Percentiles rank a stretch among this genome's conserved stretches.
Conservation (phyloP, 2,113 vertebrate genomes). For the Strix aluco region DNA sequence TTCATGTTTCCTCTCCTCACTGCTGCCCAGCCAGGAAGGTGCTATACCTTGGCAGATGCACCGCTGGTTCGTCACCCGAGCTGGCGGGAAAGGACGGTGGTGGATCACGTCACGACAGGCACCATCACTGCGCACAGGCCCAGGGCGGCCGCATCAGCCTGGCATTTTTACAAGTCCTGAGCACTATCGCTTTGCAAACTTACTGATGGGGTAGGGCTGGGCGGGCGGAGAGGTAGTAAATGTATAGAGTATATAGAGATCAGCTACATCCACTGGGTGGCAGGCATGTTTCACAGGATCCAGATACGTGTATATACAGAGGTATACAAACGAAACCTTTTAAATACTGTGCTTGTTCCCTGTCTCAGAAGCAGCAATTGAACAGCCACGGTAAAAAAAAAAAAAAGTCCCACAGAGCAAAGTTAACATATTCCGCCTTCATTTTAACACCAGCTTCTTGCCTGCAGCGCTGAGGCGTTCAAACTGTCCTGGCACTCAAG, state of each 20-base stretch:
- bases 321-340: not conserved
- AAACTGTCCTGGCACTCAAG: fast-evolving
- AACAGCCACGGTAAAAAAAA: not conserved
- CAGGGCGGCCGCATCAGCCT: fast-evolving
- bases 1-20: not conserved
- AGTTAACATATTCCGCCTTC: not conserved
- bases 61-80: not conserved
- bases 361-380: not conserved
- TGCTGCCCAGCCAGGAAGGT: not conserved
- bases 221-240: not conserved
- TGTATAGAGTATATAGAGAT: not conserved
- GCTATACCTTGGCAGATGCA: not conserved
- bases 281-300: constrained; percentile 5
- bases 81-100: fast-evolving
- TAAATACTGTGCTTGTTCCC: not conserved
- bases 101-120: fast-evolving
- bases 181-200: not conserved
- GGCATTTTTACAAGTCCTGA: not conserved
- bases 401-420: not conserved
- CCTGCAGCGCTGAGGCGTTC: fast-evolving
- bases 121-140: not conserved
- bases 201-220: fast-evolving
- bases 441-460: not conserved
- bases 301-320: fast-evolving
- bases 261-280: constrained; percentile 66